Base-by-base conservation (phyloP, 2,888 invertebrate species). In the Entomobrya multifasciata region DNA sequence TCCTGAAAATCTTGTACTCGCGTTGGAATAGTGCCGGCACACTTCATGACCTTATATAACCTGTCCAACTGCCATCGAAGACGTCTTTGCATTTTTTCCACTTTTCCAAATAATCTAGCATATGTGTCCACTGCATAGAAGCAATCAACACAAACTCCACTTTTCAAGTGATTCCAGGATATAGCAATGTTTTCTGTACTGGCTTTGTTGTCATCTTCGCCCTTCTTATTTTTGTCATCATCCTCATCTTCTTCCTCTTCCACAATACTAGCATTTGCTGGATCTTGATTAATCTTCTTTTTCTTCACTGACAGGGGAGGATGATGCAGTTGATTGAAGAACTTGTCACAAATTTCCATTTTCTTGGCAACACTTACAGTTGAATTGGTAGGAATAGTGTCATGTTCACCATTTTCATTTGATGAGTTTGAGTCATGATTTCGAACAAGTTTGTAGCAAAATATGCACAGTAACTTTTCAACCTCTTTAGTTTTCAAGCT, bases 381-480 rank as follows among this genome's bases (percentile, higher is more conserved):
- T 15, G 52, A 52, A 4, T 10, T 10, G 20, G 1, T 20, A 47
- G n/a, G 17, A 55, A 17, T 17, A 20, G n/a, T 17, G 20, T 17
- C 17, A 11, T 2, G 17, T 11, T 17, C 3, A 3, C 55, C 55
- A 10, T 5, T 3, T 3, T 10, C 17, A 17, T 10, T 55, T 55
- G 15, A 20, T 17, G 15, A 8, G 20, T 55, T 20, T 6, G 3
- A n/a, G 2, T 60, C n/a, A 3, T n/a, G 15, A n/a, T n/a, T n/a
- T n/a, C n/a, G n/a, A 30, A 30, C 10, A 30, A 36, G 30, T 30
- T 30, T 62, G 62, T 62, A 62, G 11, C 62, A 62, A 62, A 62
- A 62, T 15, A 62, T 30, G 8, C 62, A 62, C 3, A 62, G 62
- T 15, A 30, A 30, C 30, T 62, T 62, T 27, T 13, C 0, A 6